Conservation (phyloP, 1,140 invertebrate species). For the Callitettix versicolor region DNA sequence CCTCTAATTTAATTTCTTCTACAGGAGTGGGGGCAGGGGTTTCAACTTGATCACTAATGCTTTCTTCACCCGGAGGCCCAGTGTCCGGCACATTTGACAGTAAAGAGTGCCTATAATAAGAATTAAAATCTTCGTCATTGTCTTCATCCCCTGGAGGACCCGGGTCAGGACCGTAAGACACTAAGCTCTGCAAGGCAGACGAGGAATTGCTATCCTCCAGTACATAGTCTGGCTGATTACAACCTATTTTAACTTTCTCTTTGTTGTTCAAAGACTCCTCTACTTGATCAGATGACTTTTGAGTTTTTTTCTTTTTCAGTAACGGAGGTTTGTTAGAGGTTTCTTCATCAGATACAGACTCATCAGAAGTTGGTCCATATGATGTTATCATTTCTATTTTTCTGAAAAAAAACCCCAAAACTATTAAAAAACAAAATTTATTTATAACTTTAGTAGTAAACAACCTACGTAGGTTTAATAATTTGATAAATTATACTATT, state of each 20-base stretch:
- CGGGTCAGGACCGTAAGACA: no score
- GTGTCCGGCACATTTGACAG: neutral
- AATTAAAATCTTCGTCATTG: neutral
- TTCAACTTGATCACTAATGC: neutral
- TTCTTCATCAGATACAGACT: constrained; percentile 16
- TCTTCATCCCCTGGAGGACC: neutral
- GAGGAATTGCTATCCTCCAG: no score
- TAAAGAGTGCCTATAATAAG: neutral
- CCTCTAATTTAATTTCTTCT: neutral
- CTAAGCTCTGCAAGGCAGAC: no score
- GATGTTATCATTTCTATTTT: constrained; percentile 50
- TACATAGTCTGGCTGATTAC: no score
- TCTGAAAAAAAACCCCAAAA: constrained; percentile 31
- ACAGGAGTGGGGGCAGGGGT: neutral
- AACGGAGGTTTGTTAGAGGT: neutral
- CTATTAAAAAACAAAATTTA: no score
- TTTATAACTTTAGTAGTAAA: no score
- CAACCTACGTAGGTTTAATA: no score
- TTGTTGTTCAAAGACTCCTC: neutral
- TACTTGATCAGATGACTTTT: neutral
- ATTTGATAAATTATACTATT: no score
- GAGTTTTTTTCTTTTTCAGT: constrained; percentile 1
- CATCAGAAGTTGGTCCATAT: constrained; percentile 33
- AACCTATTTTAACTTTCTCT: no score
- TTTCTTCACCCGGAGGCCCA: constrained; percentile 8